Evolutionary conservation across 2,888 invertebrate species (phyloP).

Genomic region (Drosophila antonietae): DNA sequence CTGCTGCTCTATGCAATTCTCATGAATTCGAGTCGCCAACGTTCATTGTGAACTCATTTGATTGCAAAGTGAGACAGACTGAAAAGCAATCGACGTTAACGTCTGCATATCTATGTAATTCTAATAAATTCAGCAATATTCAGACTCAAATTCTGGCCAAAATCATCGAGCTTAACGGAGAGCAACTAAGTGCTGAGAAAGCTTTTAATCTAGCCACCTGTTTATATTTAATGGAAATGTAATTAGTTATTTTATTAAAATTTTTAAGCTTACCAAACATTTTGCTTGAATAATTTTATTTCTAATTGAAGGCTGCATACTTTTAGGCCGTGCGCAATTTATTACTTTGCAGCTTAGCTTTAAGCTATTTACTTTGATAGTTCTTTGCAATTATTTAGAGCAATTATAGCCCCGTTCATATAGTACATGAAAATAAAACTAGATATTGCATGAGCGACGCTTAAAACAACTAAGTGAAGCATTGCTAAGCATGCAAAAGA

Average conservation of each 20-base stretch:
- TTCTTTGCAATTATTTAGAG: background rate
- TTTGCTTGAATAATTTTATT: background rate
- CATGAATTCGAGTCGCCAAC: background rate
- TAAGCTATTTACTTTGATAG: background rate
- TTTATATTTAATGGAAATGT: background rate
- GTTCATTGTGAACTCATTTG: background rate
- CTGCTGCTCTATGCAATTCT: slow-evolving; percentile 3
- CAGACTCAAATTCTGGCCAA: background rate
- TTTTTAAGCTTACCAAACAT: too few species aligned
- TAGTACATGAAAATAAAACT: background rate
- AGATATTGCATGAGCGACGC: slow-evolving; percentile 5
- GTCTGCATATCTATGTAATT: background rate
- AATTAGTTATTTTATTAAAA: background rate
- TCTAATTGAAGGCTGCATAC: background rate
- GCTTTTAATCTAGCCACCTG: too few species aligned
- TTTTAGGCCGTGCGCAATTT: background rate
- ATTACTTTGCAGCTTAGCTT: background rate
- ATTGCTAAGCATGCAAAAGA: slow-evolving; percentile 25
- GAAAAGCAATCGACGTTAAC: background rate
- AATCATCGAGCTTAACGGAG: background rate
- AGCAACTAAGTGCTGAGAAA: too few species aligned
- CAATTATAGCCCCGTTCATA: background rate
- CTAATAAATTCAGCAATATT: background rate
- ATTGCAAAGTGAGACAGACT: background rate
- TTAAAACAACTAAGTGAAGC: slow-evolving; percentile 20